A percentile compares a stretch with the other conserved stretches of the same genome.
Conservation (phyloP, 2,797 vertebrate species). For the Cryptoprocta ferox region DNA sequence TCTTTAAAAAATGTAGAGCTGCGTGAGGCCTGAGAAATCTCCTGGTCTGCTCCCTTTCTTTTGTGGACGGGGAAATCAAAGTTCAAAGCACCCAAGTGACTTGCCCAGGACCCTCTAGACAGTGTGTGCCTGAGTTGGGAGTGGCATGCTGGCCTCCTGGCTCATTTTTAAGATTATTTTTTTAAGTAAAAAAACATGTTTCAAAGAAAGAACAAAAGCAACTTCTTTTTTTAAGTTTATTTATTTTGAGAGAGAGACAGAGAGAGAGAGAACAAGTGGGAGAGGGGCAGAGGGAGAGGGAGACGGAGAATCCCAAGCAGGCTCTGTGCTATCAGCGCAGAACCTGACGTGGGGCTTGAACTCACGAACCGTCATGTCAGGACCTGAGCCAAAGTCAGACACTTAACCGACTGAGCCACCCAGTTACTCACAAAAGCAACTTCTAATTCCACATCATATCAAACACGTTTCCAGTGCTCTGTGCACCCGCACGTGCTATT, state of each 20-base stretch:
- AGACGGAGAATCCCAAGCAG: too few relatives aligned
- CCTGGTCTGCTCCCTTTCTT: background rate
- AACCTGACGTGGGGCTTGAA: too few relatives aligned
- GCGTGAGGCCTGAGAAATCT: background rate
- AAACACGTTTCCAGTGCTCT: fast-evolving
- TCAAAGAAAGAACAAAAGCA: background rate
- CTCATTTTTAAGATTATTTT: background rate
- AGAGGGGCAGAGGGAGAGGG: too few relatives aligned
- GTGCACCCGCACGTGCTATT: fast-evolving
- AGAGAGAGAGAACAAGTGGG: too few relatives aligned
- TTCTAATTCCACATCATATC: fast-evolving
- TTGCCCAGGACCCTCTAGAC: background rate
- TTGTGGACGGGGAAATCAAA: fast-evolving
- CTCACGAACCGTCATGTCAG: too few relatives aligned
- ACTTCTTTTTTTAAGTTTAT: too few relatives aligned
- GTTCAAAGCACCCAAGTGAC: background rate
- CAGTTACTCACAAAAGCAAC: background rate
- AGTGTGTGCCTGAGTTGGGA: background rate
- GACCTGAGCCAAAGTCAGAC: too few relatives aligned
- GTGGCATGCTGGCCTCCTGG: background rate
- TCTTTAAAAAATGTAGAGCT: background rate
- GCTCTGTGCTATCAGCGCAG: too few relatives aligned
- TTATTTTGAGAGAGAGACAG: too few relatives aligned
- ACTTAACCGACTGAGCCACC: too few relatives aligned
- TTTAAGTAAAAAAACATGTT: background rate